Base-by-base conservation (phyloP, 64 coral and sea anemone genomes). In the Montipora capricornis region DNA sequence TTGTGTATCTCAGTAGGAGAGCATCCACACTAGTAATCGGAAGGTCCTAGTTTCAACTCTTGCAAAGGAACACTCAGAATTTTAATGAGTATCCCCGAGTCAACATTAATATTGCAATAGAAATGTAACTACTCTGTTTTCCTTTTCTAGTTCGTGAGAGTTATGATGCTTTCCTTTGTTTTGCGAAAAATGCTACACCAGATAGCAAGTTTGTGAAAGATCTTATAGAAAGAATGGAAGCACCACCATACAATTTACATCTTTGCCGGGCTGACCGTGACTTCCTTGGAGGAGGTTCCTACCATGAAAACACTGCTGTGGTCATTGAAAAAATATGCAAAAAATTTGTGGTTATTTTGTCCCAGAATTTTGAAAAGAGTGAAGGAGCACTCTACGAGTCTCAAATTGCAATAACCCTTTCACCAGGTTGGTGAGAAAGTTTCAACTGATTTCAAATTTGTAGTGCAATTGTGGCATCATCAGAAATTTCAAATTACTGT, bases 101-200 rank as follows among this genome's bases (percentile, higher is more conserved):
- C 29, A 37, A 37, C 29, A 37, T 37, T 37, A 37, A 37, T 37
- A 37, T 37, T 37, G 29, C 29, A 37, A 37, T 37, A 57, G 53
- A 57, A 57, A 57, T 6, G 6, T 8, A 8, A 11, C 11, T 57
- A 11, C 13, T 24, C 46, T 45, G 26, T 69, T 3, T 48, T 45
- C 64, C 8, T 20, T 68, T 47, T 68, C 60, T 44, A 84, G 81
- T 19, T 49, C 29, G 5, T 11, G 62, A 68, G 3, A 47, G 9
- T 8, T 84, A 84, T 3, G 37, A 84, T 84, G 81, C 81, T 48
- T 84, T 84, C 47, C 10, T 84, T 47, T 84, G 81, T 26, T 84
- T 47, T 47, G 80, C 57, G 11, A 29, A 62, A 13, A 44, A 82
- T 37, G 53, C 53, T 57, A 11, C 53, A 57, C 53, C 6, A 49